Conservation (phyloP, 1,140 invertebrate genomes). For the Drosophila elegans region DNA sequence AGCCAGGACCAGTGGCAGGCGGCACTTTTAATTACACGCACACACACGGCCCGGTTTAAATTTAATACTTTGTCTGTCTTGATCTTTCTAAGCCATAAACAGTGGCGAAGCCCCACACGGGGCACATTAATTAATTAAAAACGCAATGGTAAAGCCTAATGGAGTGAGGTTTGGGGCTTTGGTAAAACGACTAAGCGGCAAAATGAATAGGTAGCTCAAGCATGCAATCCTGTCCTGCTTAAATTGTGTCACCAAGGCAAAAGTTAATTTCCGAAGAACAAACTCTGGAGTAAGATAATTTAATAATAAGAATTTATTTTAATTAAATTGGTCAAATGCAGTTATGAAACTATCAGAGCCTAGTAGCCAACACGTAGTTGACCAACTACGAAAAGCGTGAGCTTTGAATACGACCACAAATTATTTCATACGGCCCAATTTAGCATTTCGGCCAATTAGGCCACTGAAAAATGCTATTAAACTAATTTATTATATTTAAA, state of each 20-base stretch:
- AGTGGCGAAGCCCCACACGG: constrained; percentile 21
- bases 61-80: constrained; percentile 35
- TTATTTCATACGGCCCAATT: not conserved
- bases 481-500: not conserved
- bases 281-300: constrained; percentile 10
- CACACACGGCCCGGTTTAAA: constrained; percentile 27
- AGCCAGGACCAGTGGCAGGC: constrained; percentile 15
- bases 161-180: constrained; percentile 17
- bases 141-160: constrained; percentile 18
- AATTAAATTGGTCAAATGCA: constrained; percentile 6
- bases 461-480: no score
- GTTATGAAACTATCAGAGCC: constrained; percentile 12
- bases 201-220: constrained; percentile 24
- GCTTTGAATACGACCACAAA: not conserved
- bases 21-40: constrained; percentile 68
- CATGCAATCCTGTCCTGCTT: constrained; percentile 12
- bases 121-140: constrained; percentile 51
- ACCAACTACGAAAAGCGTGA: not conserved
- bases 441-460: not conserved
- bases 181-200: constrained; percentile 2
- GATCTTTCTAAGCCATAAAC: constrained; percentile 33
- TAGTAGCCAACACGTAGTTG: constrained; percentile 15
- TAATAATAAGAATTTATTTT: constrained; percentile 17
- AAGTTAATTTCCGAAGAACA: constrained; percentile 30
- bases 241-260: constrained; percentile 12